These are phyloP conservation scores for Endotricha flammealis DNA, from an alignment of 2,888 invertebrate genomes.

Conservation along the genomic window DNA sequence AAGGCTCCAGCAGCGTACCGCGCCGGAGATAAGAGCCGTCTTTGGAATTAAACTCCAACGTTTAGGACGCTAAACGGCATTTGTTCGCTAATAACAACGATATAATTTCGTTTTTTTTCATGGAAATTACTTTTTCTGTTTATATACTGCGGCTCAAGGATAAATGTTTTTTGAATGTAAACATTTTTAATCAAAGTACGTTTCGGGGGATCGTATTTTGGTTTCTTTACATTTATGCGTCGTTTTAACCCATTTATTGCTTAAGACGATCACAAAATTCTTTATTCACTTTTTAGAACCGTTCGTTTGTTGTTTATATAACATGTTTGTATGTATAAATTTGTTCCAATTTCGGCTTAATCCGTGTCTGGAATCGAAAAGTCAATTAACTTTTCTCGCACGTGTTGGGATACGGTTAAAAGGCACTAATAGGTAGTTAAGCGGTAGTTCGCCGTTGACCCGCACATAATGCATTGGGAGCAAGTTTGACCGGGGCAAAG, in stretches of 20 bases:
- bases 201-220: background rate
- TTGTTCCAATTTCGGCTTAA: background rate
- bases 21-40: constrained; percentile 38
- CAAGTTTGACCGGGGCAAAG: constrained; percentile 18
- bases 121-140: constrained; percentile 5
- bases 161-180: background rate
- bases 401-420: constrained; percentile 23
- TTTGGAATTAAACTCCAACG: constrained; percentile 36
- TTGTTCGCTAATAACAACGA: constrained; percentile 8
- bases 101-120: constrained; percentile 6
- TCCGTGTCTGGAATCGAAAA: constrained; percentile 1
- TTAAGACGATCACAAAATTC: too few relatives aligned
- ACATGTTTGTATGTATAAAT: too few relatives aligned
- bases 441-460: constrained; percentile 42
- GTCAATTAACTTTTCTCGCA: constrained; percentile 21
- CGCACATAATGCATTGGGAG: constrained; percentile 38
- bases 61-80: constrained; percentile 15
- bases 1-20: constrained; percentile 37
- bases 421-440: constrained; percentile 43
- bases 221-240: too few relatives aligned
- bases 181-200: background rate
- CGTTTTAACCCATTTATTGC: too few relatives aligned
- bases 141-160: background rate
- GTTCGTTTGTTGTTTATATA: too few relatives aligned
- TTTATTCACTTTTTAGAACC: too few relatives aligned